Evolutionary conservation across 2,888 invertebrate species (phyloP).

Genomic region (Boloria selene): DNA sequence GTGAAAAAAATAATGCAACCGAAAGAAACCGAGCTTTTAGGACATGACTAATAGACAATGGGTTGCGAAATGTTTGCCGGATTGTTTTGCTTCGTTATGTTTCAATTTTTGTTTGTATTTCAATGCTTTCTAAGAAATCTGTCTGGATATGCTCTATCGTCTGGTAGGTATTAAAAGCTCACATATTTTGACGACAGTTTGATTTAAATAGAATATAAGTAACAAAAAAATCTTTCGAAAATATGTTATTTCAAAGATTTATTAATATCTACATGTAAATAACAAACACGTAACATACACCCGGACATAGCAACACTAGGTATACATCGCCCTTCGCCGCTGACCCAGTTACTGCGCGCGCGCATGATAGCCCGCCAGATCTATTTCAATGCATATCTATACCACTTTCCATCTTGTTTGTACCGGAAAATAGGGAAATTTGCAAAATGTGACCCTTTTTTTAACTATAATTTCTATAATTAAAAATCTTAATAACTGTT

Average conservation of each 20-base stretch:
- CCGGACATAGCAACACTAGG: constrained; percentile 43
- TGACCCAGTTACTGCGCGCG: constrained; percentile 48
- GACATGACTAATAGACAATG: constrained; percentile 75
- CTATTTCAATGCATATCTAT: constrained; percentile 41
- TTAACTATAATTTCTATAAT: too few species aligned
- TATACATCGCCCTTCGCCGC: constrained; percentile 51
- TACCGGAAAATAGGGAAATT: constrained; percentile 6
- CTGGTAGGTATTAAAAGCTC: background rate
- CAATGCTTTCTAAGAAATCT: constrained; percentile 23
- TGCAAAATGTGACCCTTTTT: background rate
- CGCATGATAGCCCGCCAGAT: constrained; percentile 42
- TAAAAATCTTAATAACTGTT: too few species aligned
- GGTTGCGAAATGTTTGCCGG: constrained; percentile 50
- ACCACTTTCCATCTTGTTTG: constrained; percentile 25
- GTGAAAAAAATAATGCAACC: constrained; percentile 65
- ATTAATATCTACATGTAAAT: background rate
- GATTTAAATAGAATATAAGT: background rate
- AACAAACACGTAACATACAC: constrained; percentile 29
- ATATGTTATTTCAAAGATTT: background rate
- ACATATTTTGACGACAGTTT: background rate
- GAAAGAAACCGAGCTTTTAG: constrained; percentile 53
- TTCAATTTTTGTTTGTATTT: constrained; percentile 22
- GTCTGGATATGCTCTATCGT: constrained; percentile 21
- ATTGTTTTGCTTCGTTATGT: constrained; percentile 22
- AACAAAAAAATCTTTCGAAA: background rate